These are phyloP conservation scores for Ormyrus nitidulus DNA, from an alignment of 2,888 invertebrate species.

Conservation along the genomic window DNA sequence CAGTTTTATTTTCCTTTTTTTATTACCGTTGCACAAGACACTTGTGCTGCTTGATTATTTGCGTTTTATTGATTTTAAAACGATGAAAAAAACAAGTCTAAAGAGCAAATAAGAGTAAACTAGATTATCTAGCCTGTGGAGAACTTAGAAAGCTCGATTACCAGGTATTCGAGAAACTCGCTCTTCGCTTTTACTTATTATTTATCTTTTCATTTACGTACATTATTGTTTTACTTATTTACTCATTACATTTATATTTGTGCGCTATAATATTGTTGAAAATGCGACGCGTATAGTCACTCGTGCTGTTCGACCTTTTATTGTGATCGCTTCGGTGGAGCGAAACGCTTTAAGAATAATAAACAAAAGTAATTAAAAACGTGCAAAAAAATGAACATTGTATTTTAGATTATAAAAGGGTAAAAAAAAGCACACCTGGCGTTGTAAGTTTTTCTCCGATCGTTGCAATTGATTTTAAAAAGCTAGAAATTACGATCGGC, in stretches of 20 bases:
- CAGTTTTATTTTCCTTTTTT: slow-evolving; percentile 44
- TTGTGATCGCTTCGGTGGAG: slow-evolving; percentile 54
- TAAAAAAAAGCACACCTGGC: slow-evolving; percentile 41
- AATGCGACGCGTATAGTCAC: slow-evolving; percentile 51
- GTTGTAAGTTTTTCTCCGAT: slow-evolving; percentile 37
- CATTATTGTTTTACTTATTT: slow-evolving; percentile 42
- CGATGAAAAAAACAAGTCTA: slow-evolving; percentile 23
- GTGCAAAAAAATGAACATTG: slow-evolving; percentile 39
- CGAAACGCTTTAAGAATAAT: slow-evolving; percentile 47
- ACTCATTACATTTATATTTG: slow-evolving; percentile 47
- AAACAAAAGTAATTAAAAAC: slow-evolving; percentile 42
- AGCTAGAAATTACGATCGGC: slow-evolving; percentile 5
- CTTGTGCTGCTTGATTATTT: slow-evolving; percentile 38
- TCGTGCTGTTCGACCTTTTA: slow-evolving; percentile 50
- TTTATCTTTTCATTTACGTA: slow-evolving; percentile 27
- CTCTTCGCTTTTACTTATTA: slow-evolving; percentile 46
- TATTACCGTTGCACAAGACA: slow-evolving; percentile 41
- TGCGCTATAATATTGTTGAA: slow-evolving; percentile 44
- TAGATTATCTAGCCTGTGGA: slow-evolving; percentile 33
- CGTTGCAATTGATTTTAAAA: slow-evolving; percentile 41
- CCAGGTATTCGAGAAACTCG: slow-evolving; percentile 41
- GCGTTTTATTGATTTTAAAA: slow-evolving; percentile 48
- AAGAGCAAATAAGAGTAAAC: slow-evolving; percentile 40
- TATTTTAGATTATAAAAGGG: slow-evolving; percentile 53
- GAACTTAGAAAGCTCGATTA: slow-evolving; percentile 34